These are phyloP conservation scores for Caranx melampygus DNA, from an alignment of 2,113 vertebrate genomes.

Conservation along the genomic window DNA sequence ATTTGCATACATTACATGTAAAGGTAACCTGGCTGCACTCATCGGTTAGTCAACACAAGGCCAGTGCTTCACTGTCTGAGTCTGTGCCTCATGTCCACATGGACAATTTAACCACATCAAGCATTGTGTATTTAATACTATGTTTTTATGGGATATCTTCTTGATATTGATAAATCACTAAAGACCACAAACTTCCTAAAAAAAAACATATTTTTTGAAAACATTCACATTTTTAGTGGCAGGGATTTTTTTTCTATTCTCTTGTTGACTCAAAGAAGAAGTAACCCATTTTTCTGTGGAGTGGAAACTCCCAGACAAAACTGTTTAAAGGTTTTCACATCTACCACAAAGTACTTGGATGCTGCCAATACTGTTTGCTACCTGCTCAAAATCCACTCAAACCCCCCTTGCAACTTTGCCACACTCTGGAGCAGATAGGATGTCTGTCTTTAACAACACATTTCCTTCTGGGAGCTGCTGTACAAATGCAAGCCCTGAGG, in stretches of 20 bases:
- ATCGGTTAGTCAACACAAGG: background rate
- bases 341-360: background rate
- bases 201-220: background rate
- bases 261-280: background rate
- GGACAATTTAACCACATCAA: background rate
- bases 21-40: background rate
- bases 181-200: background rate
- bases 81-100: background rate
- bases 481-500: conserved; percentile 26
- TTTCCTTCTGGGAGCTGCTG: background rate
- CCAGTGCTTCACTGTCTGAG: background rate
- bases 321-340: background rate
- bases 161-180: background rate
- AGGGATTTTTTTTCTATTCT: background rate
- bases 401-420: background rate
- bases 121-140: background rate
- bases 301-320: background rate
- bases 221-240: background rate
- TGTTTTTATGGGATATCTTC: background rate
- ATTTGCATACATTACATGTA: background rate
- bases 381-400: background rate
- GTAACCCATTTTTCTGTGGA: background rate
- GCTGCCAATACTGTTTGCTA: background rate
- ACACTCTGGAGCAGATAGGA: background rate
- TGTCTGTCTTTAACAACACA: background rate